A percentile compares a stretch with the other conserved stretches of the same genome.
These are phyloP conservation scores for Limnothrissa miodon DNA, from an alignment of 2,113 vertebrate species.

Conservation along the genomic window DNA sequence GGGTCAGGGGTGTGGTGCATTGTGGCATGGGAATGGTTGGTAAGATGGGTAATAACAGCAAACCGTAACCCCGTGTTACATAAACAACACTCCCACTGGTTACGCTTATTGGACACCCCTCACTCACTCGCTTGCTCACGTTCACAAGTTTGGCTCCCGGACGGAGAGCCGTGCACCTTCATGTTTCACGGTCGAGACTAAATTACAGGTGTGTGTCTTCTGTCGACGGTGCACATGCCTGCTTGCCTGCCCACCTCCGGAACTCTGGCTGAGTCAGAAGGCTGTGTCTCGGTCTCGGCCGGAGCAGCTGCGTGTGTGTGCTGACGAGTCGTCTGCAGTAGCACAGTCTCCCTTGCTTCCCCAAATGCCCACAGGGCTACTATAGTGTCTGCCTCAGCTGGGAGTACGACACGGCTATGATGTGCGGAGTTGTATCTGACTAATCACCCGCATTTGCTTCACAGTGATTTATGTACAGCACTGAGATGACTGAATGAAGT, in stretches of 20 bases:
- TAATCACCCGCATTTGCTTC: not conserved
- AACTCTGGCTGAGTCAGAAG: not conserved
- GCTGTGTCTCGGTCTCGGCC: not conserved
- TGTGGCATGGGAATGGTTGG: not conserved
- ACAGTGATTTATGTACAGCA: not conserved
- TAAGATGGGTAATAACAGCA: not conserved
- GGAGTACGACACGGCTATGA: not conserved
- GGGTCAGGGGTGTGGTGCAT: not conserved
- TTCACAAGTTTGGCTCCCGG: not conserved
- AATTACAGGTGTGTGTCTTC: constrained; percentile 42
- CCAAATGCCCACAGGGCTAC: not conserved
- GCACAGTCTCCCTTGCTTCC: not conserved
- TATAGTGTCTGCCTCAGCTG: not conserved
- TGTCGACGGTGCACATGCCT: not conserved
- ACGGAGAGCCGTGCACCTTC: not conserved
- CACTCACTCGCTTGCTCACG: not conserved
- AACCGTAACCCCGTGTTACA: not conserved
- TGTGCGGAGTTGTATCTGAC: not conserved
- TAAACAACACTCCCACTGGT: not conserved
- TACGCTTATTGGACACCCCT: not conserved
- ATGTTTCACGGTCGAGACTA: constrained; percentile 22
- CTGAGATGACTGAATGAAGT: not conserved
- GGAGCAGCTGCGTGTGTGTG: not conserved
- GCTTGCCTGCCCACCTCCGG: not conserved
- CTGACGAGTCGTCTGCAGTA: not conserved